phyloP scores from a whole-genome alignment of 53 echinoderm and acorn worm species.

The Echinarachnius parma region DNA sequence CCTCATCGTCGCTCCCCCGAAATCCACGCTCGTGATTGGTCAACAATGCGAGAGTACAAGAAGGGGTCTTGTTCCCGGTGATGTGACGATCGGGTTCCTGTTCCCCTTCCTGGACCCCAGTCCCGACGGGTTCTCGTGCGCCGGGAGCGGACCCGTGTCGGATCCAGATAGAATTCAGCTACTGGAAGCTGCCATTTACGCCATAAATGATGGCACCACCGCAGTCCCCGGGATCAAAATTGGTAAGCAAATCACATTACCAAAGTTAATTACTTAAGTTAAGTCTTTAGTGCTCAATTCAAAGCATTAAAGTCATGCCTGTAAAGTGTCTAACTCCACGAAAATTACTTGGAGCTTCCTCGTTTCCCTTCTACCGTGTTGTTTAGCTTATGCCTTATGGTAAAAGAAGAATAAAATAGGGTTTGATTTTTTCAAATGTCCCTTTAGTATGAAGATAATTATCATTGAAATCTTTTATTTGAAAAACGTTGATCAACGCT shows the following conservation, averaged over 20 bases:
- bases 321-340: too few species aligned
- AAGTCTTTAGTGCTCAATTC: background rate
- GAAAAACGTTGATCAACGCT: too few species aligned
- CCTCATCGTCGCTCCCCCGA: too few species aligned
- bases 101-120: slow-evolving; percentile 56
- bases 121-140: slow-evolving; percentile 11
- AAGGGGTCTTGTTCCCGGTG: slow-evolving; percentile 52
- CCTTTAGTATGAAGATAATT: too few species aligned
- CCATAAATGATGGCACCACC: slow-evolving; percentile 7
- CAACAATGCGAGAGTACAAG: slow-evolving; percentile 6
- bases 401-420: too few species aligned
- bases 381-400: too few species aligned
- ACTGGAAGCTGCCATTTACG: slow-evolving; percentile 60
- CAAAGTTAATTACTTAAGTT: background rate
- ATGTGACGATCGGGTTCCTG: slow-evolving; percentile 71
- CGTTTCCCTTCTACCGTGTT: too few species aligned
- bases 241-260: slow-evolving; percentile 25
- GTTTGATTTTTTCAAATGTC: too few species aligned
- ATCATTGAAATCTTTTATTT: too few species aligned
- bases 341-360: too few species aligned
- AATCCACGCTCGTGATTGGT: background rate
- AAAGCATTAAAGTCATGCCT: too few species aligned
- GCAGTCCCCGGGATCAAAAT: slow-evolving; percentile 21
- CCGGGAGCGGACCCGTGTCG: slow-evolving; percentile 10
- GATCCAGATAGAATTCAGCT: slow-evolving; percentile 62